phyloP scores from a whole-genome alignment of 2,113 vertebrate species.

The Potamarius usumacintae region DNA sequence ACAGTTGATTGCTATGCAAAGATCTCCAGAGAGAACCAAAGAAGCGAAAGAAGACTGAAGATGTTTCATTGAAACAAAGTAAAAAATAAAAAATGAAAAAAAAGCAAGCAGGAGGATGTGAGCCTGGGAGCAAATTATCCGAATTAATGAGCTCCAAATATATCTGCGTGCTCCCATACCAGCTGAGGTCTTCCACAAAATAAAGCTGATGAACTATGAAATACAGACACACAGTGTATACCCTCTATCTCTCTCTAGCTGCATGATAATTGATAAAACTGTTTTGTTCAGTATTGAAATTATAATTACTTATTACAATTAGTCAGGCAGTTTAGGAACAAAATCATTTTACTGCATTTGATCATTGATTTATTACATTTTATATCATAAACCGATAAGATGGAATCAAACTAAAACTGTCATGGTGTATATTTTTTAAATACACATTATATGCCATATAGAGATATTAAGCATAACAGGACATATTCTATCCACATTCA shows the following conservation, averaged over 20 bases:
- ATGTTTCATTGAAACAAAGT: background rate
- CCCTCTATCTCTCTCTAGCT: background rate
- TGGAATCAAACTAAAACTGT: too few species aligned
- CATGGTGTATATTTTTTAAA: background rate
- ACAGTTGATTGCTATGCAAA: background rate
- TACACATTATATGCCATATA: background rate
- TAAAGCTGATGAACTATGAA: background rate
- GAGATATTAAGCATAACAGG: background rate
- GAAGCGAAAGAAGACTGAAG: conserved; percentile 6
- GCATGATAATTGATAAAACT: background rate
- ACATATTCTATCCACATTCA: background rate
- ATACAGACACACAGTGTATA: background rate
- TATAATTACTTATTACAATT: background rate
- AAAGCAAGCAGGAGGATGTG: background rate
- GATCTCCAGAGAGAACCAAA: background rate
- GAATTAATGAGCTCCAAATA: background rate
- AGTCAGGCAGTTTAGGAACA: background rate
- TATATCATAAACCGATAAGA: too few species aligned
- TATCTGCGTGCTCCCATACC: background rate
- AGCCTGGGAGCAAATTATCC: background rate
- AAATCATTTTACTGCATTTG: background rate
- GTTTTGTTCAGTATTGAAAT: background rate
- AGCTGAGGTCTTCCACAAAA: background rate
- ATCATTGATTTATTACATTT: too few species aligned
- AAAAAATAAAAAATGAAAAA: too few species aligned